Conservation (phyloP, 2,888 invertebrate species). For the Lacanobia oleracea region DNA sequence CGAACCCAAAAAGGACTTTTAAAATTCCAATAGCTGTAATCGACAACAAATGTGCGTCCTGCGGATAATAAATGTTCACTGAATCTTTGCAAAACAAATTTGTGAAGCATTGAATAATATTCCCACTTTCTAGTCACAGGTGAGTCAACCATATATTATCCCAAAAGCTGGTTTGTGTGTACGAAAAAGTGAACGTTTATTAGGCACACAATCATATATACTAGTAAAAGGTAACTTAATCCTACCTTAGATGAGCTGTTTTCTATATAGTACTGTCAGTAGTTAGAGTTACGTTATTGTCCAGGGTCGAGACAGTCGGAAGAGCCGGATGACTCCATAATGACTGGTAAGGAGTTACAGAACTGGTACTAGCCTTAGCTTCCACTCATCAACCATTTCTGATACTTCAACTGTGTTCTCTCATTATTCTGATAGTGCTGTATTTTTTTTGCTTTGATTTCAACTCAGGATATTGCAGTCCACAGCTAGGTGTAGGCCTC, state of each 20-base stretch:
- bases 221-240: too few relatives aligned
- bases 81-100: too few relatives aligned
- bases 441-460: slow-evolving; percentile 16
- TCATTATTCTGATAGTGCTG: slow-evolving; percentile 9
- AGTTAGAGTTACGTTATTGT: slow-evolving; percentile 51
- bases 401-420: slow-evolving; percentile 13
- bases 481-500: background rate
- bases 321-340: slow-evolving; percentile 60
- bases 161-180: too few relatives aligned
- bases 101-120: too few relatives aligned
- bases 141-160: too few relatives aligned
- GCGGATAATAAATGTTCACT: too few relatives aligned
- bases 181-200: too few relatives aligned
- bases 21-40: too few relatives aligned
- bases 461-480: background rate
- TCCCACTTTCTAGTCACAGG: too few relatives aligned
- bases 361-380: slow-evolving; percentile 18
- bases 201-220: too few relatives aligned
- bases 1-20: too few relatives aligned
- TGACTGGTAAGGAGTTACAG: slow-evolving; percentile 61
- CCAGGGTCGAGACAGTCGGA: slow-evolving; percentile 62
- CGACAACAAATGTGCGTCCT: too few relatives aligned
- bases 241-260: background rate
- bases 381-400: slow-evolving; percentile 16
- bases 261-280: background rate